phyloP scores from a whole-genome alignment of 1,140 invertebrate species.

The Pygmarrhopalites habei region DNA sequence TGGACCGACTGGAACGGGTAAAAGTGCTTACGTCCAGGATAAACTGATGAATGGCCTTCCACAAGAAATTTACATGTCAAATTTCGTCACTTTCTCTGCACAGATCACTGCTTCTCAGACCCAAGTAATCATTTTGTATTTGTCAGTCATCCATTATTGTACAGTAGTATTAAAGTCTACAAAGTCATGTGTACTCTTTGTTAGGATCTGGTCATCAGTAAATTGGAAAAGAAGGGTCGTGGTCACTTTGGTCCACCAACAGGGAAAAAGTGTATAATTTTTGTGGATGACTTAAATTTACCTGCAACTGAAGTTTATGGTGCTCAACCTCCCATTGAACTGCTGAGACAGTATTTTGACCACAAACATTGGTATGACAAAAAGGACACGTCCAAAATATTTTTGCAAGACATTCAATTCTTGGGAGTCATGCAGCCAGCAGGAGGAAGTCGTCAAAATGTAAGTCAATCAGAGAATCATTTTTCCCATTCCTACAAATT shows the following conservation, averaged over 20 bases:
- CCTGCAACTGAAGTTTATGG: conserved; percentile 76
- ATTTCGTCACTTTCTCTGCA: conserved; percentile 81
- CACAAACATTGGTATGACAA: conserved; percentile 70
- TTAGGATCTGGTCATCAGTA: conserved; percentile 71
- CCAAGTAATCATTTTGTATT: conserved; percentile 49
- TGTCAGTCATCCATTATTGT: too few relatives aligned
- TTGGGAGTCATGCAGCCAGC: conserved; percentile 77
- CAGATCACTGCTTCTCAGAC: conserved; percentile 78
- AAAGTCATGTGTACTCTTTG: too few relatives aligned
- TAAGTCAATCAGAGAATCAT: too few relatives aligned
- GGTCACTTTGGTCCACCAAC: conserved; percentile 72
- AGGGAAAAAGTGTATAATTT: conserved; percentile 68
- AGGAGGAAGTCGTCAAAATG: conserved; percentile 73
- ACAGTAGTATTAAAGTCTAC: too few relatives aligned
- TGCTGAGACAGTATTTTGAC: conserved; percentile 80
- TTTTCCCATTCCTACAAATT: too few relatives aligned
- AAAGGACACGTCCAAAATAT: conserved; percentile 69
- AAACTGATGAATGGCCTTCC: conserved; percentile 70
- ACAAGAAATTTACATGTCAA: conserved; percentile 64
- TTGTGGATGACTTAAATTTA: conserved; percentile 92
- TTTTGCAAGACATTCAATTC: conserved; percentile 69
- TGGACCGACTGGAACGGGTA: conserved; percentile 87
- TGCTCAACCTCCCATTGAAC: conserved; percentile 81
- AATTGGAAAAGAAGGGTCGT: conserved; percentile 69
- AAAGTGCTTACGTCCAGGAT: conserved; percentile 82